phyloP scores from a whole-genome alignment of 2,113 vertebrate species.

The Gopherus flavomarginatus region DNA sequence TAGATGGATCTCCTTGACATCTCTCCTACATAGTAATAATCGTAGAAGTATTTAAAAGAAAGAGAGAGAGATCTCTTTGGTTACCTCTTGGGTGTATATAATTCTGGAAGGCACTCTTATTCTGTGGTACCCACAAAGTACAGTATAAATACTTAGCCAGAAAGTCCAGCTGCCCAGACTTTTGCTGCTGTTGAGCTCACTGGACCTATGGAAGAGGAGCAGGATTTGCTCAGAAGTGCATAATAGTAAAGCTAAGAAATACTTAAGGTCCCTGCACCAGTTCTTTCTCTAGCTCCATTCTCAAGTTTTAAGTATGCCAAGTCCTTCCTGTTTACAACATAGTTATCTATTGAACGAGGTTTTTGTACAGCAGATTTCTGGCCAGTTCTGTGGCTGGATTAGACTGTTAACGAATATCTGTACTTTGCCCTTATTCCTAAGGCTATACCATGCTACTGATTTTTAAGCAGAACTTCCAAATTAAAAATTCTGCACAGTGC shows the following conservation, averaged over 20 bases:
- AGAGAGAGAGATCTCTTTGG: not conserved
- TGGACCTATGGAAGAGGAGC: not conserved
- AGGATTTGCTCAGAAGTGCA: not conserved
- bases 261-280: not conserved
- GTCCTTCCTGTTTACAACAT: not conserved
- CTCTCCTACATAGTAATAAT: not conserved
- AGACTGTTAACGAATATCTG: not conserved
- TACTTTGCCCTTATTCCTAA: not conserved
- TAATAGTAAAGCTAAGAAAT: not conserved
- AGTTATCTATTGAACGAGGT: not conserved
- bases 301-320: not conserved
- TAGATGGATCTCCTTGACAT: not conserved
- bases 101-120: too few species aligned
- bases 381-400: not conserved
- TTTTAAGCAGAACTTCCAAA: constrained; percentile 7
- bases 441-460: not conserved
- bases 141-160: not conserved
- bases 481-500: not conserved
- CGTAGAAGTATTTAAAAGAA: not conserved
- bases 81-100: too few species aligned
- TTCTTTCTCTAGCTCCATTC: not conserved
- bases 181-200: not conserved
- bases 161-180: not conserved
- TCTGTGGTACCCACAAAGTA: not conserved
- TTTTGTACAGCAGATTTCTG: not conserved